Evolutionary conservation across 2,113 vertebrate genomes (phyloP).

Genomic region (Greenwoodochromis staneri): DNA sequence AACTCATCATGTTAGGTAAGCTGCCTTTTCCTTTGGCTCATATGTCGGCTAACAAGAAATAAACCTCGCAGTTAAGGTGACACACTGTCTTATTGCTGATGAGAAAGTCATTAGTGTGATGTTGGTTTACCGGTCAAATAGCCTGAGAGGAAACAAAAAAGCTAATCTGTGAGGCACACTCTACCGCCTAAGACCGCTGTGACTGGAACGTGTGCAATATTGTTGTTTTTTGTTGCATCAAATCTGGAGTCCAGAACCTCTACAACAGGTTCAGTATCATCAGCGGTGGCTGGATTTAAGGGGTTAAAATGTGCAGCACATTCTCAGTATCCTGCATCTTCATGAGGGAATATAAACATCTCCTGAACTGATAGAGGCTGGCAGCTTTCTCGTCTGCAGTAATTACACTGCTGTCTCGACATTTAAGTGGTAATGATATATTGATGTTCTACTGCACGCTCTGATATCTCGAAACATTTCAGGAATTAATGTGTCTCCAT

Average conservation of each 20-base stretch:
- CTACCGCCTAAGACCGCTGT: background rate
- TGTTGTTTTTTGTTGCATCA: background rate
- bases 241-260: background rate
- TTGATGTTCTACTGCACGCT: background rate
- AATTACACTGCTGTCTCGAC: background rate
- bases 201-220: background rate
- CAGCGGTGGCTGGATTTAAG: background rate
- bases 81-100: background rate
- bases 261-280: background rate
- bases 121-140: background rate
- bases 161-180: accelerated
- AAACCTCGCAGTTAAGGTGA: background rate
- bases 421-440: background rate
- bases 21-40: background rate
- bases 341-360: background rate
- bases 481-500: background rate
- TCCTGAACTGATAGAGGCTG: background rate
- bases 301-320: background rate
- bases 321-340: background rate
- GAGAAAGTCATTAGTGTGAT: background rate
- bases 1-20: background rate
- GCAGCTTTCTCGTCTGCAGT: background rate
- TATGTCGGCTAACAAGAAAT: background rate
- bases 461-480: background rate
- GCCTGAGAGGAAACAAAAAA: background rate